phyloP scores from a whole-genome alignment of 1,140 invertebrate species.

The Pemphigus obesinymphae region DNA sequence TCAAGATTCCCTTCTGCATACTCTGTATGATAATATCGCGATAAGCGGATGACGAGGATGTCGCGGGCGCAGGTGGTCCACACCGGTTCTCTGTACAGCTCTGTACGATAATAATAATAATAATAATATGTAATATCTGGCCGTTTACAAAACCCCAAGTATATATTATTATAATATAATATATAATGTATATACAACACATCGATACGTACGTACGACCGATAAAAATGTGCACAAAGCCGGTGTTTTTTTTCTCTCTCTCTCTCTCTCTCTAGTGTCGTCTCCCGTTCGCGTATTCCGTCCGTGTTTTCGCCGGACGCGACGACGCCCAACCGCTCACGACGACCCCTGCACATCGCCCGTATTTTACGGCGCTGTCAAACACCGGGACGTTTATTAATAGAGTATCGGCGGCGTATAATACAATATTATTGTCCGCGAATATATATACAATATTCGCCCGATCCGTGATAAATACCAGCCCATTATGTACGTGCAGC shows the following conservation, averaged over 20 bases:
- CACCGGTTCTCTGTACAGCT: neutral
- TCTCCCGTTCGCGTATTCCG: neutral
- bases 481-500: neutral
- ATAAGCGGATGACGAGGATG: neutral
- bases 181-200: no score
- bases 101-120: no score
- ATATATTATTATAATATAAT: no score
- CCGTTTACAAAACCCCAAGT: conserved; percentile 34
- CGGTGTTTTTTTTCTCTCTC: conserved; percentile 27
- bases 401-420: conserved; percentile 21
- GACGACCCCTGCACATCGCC: conserved; percentile 26
- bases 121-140: conserved; percentile 24
- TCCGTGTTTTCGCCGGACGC: no score
- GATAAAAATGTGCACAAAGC: conserved; percentile 38
- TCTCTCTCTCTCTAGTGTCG: neutral
- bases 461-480: conserved; percentile 16
- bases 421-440: no score
- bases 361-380: conserved; percentile 35
- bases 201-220: neutral
- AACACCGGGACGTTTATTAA: conserved; percentile 38
- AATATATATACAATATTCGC: conserved; percentile 38
- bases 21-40: no score
- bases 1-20: no score
- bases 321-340: no score
- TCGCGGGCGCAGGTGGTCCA: conserved; percentile 33